Evolutionary conservation across 2,113 vertebrate species (phyloP), one percentile per base, ranked within the genome.

Genomic region (Atherinomorus stipes): DNA sequence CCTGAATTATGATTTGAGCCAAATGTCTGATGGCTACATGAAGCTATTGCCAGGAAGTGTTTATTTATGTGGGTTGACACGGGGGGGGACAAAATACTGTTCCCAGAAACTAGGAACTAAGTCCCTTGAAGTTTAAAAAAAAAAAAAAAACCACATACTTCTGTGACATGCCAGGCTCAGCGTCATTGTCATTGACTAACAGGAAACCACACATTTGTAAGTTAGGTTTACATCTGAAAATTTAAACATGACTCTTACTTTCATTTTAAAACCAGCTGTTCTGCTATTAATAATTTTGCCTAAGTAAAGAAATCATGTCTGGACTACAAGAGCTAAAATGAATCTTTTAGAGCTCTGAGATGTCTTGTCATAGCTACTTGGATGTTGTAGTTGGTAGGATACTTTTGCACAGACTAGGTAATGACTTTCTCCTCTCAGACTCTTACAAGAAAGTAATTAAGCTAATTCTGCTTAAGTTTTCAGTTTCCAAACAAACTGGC

Each of bases 401-500:
- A 67, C 62, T 56, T 51, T 38, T 31, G 67, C 65, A 50, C 59
- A 51, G 37, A 49, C 54, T 71, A 38, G 31, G 9, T 87, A 73
- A 91, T 82, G 81, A 54, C 70, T 78, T 78, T 73, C 40, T 79
- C 70, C 73, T 75, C 58, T 75, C 60, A 60, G 57, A 76, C 22
- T 11, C 19, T 61, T 69, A 63, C 66, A 64, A 79, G 68, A 85
- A 87, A 71, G 81, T 81, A 86, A 77, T 89, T 87, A 81, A 84
- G 80, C 44, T 82, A 80, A 85, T 90, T 91, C 78, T 88, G 87
- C 87, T 85, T 85, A 73, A 81, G 69, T 90, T 91, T 89, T 76
- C 76, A 82, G 64, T 89, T 86, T 78, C 28, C 68, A 76, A 58
- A 86, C 13, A 3, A 71, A 54, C 16, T 22, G 62, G 67, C 25